Evolutionary conservation across 2,888 invertebrate species (phyloP).

Genomic region (Thysanoteuthis rhombus): DNA sequence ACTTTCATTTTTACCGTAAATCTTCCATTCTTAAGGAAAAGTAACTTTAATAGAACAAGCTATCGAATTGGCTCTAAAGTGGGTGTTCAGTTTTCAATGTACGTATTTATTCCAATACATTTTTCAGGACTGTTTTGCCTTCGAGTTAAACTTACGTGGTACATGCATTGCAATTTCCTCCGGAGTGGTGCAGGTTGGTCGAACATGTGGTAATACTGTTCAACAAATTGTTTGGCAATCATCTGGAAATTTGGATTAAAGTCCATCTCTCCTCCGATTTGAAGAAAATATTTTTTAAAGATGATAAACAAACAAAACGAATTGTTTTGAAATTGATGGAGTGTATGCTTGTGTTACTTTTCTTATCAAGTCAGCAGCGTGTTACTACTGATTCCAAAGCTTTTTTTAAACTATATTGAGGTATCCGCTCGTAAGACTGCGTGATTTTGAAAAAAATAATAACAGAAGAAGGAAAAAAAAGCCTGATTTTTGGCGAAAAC

Average conservation of each 20-base stretch:
- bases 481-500: neutral
- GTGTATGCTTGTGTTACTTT: neutral
- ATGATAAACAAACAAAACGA: conserved; percentile 12
- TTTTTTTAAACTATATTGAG: neutral
- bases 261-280: neutral
- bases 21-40: too few relatives aligned
- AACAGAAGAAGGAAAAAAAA: neutral
- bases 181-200: conserved; percentile 36
- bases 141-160: conserved; percentile 36
- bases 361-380: neutral
- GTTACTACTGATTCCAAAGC: neutral
- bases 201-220: conserved; percentile 38
- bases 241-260: conserved; percentile 39
- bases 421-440: neutral
- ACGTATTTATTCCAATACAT: neutral
- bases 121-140: neutral
- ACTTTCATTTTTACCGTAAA: too few relatives aligned
- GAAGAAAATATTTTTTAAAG: neutral
- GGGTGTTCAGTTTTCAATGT: too few relatives aligned
- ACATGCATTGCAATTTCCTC: conserved; percentile 34
- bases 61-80: too few relatives aligned
- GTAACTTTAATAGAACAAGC: too few relatives aligned
- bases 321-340: too few relatives aligned
- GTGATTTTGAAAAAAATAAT: neutral
- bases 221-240: conserved; percentile 39